phyloP scores from a whole-genome alignment of 2,888 invertebrate genomes.

The Heliconius ismenius region DNA sequence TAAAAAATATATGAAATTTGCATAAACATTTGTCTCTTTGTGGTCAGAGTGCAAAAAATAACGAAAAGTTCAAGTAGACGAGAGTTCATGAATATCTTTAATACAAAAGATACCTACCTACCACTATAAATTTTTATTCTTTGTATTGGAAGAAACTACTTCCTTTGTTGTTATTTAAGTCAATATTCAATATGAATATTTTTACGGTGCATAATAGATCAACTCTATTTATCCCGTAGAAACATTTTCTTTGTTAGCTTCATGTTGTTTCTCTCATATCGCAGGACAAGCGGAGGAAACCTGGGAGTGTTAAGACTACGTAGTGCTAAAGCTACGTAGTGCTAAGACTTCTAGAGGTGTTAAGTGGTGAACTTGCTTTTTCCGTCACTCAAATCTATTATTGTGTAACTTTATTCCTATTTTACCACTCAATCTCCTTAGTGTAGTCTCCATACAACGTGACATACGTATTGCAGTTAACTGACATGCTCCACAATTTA shows the following conservation, averaged over 20 bases:
- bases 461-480: no score
- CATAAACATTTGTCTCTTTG: constrained; percentile 9
- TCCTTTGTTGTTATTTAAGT: constrained; percentile 15
- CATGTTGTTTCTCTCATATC: no score
- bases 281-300: not conserved
- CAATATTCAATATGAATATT: constrained; percentile 8
- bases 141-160: constrained; percentile 4
- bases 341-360: no score
- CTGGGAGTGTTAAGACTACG: no score
- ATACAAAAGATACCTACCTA: constrained; percentile 10
- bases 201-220: not conserved
- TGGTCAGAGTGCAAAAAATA: not conserved
- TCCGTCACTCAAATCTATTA: no score
- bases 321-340: no score
- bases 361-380: no score
- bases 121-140: constrained; percentile 9
- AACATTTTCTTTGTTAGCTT: not conserved
- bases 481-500: not conserved
- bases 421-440: not conserved
- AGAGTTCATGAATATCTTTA: constrained; percentile 19
- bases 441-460: not conserved
- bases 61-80: not conserved
- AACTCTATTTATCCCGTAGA: not conserved
- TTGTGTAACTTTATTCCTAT: no score
- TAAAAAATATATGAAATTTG: not conserved